These are phyloP conservation scores for Conomelus anceps DNA, from an alignment of 2,888 invertebrate genomes.

Conservation along the genomic window DNA sequence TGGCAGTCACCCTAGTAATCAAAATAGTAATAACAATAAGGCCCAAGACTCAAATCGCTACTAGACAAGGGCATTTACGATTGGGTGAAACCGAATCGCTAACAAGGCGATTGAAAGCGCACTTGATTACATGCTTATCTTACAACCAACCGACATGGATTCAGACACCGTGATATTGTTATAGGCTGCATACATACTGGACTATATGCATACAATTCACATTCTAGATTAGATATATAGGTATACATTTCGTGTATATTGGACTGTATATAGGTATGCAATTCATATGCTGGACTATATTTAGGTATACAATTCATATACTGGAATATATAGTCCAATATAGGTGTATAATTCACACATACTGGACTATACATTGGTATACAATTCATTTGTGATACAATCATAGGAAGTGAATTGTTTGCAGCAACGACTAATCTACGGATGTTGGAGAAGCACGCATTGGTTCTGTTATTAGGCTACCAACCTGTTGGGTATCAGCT, in stretches of 20 bases:
- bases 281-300: not conserved
- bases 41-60: not conserved
- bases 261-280: not conserved
- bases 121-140: not conserved
- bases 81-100: not conserved
- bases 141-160: not conserved
- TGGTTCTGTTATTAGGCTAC: not conserved
- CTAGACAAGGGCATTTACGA: not conserved
- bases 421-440: not conserved
- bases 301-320: too few relatives aligned
- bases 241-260: not conserved
- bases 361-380: not conserved
- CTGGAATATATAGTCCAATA: too few relatives aligned
- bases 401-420: not conserved
- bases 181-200: not conserved
- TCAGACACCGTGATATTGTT: not conserved
- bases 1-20: too few relatives aligned
- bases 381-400: not conserved
- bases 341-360: not conserved
- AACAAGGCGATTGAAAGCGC: not conserved
- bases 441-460: not conserved
- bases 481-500: not conserved
- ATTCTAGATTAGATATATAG: not conserved
- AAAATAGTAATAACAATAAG: not conserved
- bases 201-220: not conserved